Evolutionary conservation across 2,888 invertebrate species (phyloP), one percentile per base, ranked within the genome.

Genomic region (Pemphredon lugubris): DNA sequence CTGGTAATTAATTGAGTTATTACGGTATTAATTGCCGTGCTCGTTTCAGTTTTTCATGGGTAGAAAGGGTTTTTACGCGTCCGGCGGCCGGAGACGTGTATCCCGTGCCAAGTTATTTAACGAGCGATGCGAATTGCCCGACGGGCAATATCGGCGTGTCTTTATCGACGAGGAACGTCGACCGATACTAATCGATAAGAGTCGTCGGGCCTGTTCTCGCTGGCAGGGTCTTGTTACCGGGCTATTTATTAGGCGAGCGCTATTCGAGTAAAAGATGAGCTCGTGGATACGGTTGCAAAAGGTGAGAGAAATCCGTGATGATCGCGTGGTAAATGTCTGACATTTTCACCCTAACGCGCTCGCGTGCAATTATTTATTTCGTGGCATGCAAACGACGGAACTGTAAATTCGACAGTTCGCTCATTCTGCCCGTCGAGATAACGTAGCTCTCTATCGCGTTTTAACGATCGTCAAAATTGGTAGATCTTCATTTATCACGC

Each of bases 301-400:
- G 70, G 75, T 70, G 78, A 79, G 71, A 79, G 78, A 73, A 75
- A 78, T 57, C 70, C 42, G 54, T 4, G 66, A 32, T 42, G 63
- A 45, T 40, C 65, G 48, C 69, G 64, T 71, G 80, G 75, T 69
- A 74, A 80, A 79, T 54, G 77, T 20, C 73, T 79, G 79, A 79
- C 79, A 79, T 79, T 79, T 79, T 70, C 79, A 75, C 60, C 70
- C 47, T 18, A 65, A 32, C 51, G 34, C 39, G 45, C 44, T 47
- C 37, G 20, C 20, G 18, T 23, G 44, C 21, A 47, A 37, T 48
- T 42, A 40, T 54, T 14, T 40, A 47, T 18, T 42, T 21, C 32
- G n/a, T 13, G 21, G n/a, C 21, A 34, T 16, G 7, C 48, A 7
- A 13, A 9, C 13, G n/a, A 4, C 20, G 30, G 32, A 39, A 20